Conservation (phyloP, 2,113 vertebrate species). For the Jacana jacana region DNA sequence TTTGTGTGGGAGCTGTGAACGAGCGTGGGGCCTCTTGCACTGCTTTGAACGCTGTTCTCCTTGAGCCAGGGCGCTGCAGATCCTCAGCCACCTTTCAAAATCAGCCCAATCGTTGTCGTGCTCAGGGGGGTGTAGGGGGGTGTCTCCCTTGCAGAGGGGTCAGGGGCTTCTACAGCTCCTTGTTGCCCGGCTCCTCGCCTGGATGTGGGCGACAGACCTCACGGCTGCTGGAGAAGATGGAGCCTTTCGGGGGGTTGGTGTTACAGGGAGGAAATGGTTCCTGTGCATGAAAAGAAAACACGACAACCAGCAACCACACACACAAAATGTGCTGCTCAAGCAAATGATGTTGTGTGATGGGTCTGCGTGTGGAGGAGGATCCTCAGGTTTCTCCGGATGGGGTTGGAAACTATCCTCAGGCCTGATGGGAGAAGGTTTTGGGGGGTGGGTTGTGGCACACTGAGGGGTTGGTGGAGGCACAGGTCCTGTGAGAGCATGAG, state of each 20-base stretch:
- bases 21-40: neutral
- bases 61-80: neutral
- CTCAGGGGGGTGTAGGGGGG: neutral
- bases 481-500: neutral
- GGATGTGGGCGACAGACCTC: neutral
- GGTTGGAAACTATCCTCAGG: neutral
- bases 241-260: neutral
- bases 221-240: neutral
- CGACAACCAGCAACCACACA: neutral
- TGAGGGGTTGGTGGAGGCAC: neutral
- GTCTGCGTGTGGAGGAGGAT: neutral
- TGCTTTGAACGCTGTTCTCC: neutral
- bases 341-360: neutral
- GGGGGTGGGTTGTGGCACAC: neutral
- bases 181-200: neutral
- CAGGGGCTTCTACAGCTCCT: neutral
- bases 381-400: neutral
- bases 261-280: constrained; percentile 22
- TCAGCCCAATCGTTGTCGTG: neutral
- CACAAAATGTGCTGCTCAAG: neutral
- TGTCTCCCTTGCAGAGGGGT: neutral
- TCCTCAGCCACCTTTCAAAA: neutral
- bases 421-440: neutral
- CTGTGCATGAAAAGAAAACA: neutral
- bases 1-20: constrained; percentile 17